phyloP scores from a whole-genome alignment of 2,888 invertebrate species.

The Agrotis segetum region DNA sequence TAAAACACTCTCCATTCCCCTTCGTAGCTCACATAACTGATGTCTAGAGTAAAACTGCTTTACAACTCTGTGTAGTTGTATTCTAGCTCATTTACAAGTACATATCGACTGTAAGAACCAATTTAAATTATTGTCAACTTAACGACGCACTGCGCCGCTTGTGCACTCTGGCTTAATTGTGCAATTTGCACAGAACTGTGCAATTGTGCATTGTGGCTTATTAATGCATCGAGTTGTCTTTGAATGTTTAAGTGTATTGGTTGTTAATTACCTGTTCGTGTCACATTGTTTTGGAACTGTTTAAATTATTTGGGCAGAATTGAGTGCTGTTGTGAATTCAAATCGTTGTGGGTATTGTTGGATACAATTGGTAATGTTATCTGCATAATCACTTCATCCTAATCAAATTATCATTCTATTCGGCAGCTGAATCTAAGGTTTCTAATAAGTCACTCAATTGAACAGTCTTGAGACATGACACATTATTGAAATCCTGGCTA shows the following conservation, averaged over 20 bases:
- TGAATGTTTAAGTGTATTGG: constrained; percentile 58
- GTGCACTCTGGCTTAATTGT: constrained; percentile 65
- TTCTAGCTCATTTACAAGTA: constrained; percentile 65
- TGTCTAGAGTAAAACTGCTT: constrained; percentile 63
- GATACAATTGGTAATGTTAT: constrained; percentile 38
- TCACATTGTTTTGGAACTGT: constrained; percentile 33
- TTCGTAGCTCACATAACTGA: constrained; percentile 47
- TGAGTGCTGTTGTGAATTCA: constrained; percentile 11
- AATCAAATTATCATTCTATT: constrained; percentile 14
- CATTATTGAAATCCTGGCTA: neutral
- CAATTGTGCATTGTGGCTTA: constrained; percentile 60
- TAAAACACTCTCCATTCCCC: constrained; percentile 6
- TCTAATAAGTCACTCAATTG: neutral
- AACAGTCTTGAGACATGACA: neutral
- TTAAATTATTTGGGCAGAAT: constrained; percentile 29
- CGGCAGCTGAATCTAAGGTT: neutral
- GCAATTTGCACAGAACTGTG: constrained; percentile 60
- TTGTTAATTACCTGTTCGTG: constrained; percentile 55
- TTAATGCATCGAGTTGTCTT: constrained; percentile 63
- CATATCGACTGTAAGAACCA: constrained; percentile 67
- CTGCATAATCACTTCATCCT: constrained; percentile 27
- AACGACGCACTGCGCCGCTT: constrained; percentile 63
- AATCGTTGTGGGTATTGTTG: constrained; percentile 11
- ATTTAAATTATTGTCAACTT: constrained; percentile 76
- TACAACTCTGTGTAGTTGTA: constrained; percentile 63